Evolutionary conservation across 2,888 invertebrate species (phyloP).

Genomic region (Apotomis betuletana): DNA sequence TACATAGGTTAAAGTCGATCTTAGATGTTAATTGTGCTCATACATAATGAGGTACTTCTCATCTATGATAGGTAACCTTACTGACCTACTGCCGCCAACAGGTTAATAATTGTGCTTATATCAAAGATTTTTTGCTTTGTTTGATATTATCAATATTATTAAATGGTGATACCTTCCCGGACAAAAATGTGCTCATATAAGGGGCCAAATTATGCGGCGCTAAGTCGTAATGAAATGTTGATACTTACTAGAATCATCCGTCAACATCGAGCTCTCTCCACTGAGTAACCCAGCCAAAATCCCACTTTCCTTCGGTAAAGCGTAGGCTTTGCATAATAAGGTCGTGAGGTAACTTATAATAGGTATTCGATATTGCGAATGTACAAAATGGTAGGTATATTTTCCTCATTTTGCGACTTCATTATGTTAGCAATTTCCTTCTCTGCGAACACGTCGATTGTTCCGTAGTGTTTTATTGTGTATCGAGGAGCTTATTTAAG

Average conservation of each 20-base stretch:
- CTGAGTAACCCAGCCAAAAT: conserved; percentile 1
- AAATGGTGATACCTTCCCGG: too few relatives aligned
- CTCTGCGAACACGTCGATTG: conserved; percentile 1
- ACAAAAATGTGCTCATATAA: too few relatives aligned
- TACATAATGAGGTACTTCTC: neutral
- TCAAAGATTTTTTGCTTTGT: neutral
- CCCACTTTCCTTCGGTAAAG: neutral
- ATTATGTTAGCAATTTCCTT: conserved; percentile 9
- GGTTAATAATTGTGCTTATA: neutral
- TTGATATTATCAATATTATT: too few relatives aligned
- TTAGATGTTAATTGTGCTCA: conserved; percentile 9
- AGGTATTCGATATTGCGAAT: conserved; percentile 2
- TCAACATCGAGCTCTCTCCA: neutral
- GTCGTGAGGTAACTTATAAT: conserved; percentile 6
- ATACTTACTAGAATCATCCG: conserved; percentile 1
- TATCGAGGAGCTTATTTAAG: too few relatives aligned
- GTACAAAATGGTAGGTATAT: conserved; percentile 10
- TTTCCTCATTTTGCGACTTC: conserved; percentile 12
- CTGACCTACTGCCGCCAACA: neutral
- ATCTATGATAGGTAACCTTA: neutral
- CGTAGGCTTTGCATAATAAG: conserved; percentile 3
- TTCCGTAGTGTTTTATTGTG: too few relatives aligned
- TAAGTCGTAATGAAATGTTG: neutral
- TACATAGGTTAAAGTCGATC: conserved; percentile 1
- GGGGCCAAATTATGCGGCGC: neutral